Percentiles rank a stretch among this genome's conserved stretches.
Conservation (phyloP, 2,888 invertebrate species). For the Diplazon laetatorius region DNA sequence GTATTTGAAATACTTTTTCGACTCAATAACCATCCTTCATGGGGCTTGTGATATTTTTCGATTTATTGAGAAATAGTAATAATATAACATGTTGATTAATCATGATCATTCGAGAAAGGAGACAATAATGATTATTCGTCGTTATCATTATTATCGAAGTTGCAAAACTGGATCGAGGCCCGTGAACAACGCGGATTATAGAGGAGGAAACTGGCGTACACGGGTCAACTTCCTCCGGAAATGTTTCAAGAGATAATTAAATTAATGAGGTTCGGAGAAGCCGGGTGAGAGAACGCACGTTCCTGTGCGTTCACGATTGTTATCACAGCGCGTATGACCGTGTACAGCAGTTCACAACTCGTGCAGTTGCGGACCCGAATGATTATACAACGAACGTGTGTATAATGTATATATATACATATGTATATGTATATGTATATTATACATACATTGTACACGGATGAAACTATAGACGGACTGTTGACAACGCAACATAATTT, state of each 20-base stretch:
- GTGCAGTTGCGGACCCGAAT: constrained; percentile 9
- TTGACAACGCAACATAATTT: constrained; percentile 38
- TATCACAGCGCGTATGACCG: constrained; percentile 8
- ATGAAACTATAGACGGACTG: constrained; percentile 33
- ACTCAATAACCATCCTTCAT: too few relatives aligned
- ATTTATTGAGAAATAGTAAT: too few relatives aligned
- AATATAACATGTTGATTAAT: too few relatives aligned
- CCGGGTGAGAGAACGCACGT: constrained; percentile 38
- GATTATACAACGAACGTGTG: background rate
- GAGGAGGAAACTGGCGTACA: constrained; percentile 56
- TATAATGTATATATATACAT: too few relatives aligned
- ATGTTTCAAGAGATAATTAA: constrained; percentile 72
- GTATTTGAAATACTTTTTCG: too few relatives aligned
- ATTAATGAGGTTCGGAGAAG: constrained; percentile 67
- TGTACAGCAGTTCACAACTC: constrained; percentile 21
- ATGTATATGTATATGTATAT: background rate
- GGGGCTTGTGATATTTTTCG: too few relatives aligned
- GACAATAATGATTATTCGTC: background rate
- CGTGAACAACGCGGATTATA: background rate
- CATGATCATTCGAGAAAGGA: too few relatives aligned
- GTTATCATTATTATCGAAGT: constrained; percentile 18
- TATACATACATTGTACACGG: constrained; percentile 7
- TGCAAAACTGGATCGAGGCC: constrained; percentile 9
- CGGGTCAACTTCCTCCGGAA: constrained; percentile 68
- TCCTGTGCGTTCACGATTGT: constrained; percentile 16